A percentile compares a stretch with the other conserved stretches of the same genome.
Conservation (phyloP, 2,113 vertebrate species). For the Caretta caretta region DNA sequence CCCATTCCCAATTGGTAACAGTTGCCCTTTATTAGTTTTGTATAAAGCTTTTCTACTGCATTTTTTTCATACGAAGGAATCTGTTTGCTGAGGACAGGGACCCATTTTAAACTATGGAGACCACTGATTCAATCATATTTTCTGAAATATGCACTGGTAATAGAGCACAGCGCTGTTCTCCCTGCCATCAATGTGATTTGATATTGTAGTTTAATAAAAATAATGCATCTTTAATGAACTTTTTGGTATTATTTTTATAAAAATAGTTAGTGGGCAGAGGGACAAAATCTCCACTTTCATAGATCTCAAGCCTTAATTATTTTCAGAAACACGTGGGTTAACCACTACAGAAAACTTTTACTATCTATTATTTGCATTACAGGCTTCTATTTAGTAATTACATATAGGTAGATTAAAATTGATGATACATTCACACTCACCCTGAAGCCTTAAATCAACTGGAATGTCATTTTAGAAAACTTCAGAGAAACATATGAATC, state of each 20-base stretch:
- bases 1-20: constrained; percentile 14
- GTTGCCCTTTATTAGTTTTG: constrained; percentile 34
- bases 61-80: constrained; percentile 35
- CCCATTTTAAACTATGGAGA: not conserved
- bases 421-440: not conserved
- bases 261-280: not conserved
- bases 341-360: not conserved
- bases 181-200: constrained; percentile 74
- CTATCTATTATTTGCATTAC: not conserved
- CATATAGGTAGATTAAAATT: not conserved
- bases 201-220: constrained; percentile 78
- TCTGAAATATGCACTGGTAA: constrained; percentile 45
- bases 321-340: not conserved
- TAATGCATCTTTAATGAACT: not conserved
- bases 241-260: not conserved
- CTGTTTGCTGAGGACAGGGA: not conserved
- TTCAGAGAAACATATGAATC: not conserved
- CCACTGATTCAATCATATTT: constrained; percentile 25
- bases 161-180: constrained; percentile 32
- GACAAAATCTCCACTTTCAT: not conserved
- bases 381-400: not conserved
- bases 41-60: constrained; percentile 66
- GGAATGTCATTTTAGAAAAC: not conserved
- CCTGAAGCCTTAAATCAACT: not conserved
- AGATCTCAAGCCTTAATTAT: not conserved